phyloP scores from a whole-genome alignment of 1,140 invertebrate species.

The honey bee (Apis mellifera) region DNA sequence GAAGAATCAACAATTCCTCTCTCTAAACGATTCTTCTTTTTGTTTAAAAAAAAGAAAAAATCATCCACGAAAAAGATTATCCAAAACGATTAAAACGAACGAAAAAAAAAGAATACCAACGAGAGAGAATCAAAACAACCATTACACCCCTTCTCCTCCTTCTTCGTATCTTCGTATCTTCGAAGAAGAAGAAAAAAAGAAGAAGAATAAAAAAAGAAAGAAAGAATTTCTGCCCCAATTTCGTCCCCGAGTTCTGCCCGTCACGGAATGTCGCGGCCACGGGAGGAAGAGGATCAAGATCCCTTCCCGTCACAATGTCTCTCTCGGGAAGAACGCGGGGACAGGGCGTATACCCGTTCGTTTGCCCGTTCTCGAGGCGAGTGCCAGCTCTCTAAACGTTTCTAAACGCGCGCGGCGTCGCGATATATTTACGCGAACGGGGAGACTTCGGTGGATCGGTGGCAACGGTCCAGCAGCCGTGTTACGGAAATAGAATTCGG shows the following conservation, averaged over 20 bases:
- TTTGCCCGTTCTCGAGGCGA: not conserved
- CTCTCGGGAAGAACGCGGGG: not conserved
- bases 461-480: slow-evolving; percentile 76
- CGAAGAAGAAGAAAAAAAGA: not conserved
- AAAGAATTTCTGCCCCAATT: not conserved
- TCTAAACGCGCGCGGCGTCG: slow-evolving; percentile 39
- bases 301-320: not conserved
- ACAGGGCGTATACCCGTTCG: not conserved
- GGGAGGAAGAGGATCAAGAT: not conserved
- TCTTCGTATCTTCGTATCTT: too few species aligned
- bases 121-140: too few species aligned
- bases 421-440: slow-evolving; percentile 79
- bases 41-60: too few species aligned
- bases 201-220: not conserved
- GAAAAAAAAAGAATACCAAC: too few species aligned
- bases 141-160: too few species aligned
- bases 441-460: slow-evolving; percentile 76
- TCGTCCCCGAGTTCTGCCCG: not conserved
- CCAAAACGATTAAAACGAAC: too few species aligned
- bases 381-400: slow-evolving; percentile 23
- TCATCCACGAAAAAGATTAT: too few species aligned
- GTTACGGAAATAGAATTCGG: slow-evolving; percentile 76
- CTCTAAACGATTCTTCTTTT: too few species aligned
- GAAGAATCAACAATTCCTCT: too few species aligned
- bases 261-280: not conserved